These are phyloP conservation scores for Drosophila mettleri DNA, from an alignment of 2,888 invertebrate genomes.

Conservation along the genomic window DNA sequence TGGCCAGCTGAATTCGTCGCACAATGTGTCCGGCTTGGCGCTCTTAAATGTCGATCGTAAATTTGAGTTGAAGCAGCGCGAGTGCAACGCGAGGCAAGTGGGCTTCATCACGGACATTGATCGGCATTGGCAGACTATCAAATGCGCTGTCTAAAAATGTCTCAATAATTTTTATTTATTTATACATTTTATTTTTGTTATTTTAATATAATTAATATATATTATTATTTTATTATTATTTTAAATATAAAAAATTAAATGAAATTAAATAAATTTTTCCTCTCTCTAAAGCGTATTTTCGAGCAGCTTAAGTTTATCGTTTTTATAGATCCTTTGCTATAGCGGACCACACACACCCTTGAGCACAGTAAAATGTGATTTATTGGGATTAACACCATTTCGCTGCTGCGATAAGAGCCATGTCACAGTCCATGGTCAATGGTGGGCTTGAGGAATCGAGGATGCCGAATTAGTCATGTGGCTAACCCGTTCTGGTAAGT, in stretches of 20 bases:
- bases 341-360: background rate
- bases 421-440: background rate
- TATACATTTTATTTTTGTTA: too few relatives aligned
- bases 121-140: constrained; percentile 12
- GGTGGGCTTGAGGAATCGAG: constrained; percentile 1
- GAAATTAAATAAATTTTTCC: background rate
- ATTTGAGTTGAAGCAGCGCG: constrained; percentile 35
- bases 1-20: constrained; percentile 36
- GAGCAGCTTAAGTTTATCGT: background rate
- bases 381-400: constrained; percentile 4
- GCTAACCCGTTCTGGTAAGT: constrained; percentile 34
- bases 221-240: too few relatives aligned
- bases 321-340: background rate
- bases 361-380: background rate
- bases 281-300: background rate
- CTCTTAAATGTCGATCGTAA: constrained; percentile 55
- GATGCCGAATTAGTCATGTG: constrained; percentile 43
- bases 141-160: constrained; percentile 17
- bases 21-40: constrained; percentile 52
- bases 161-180: too few relatives aligned
- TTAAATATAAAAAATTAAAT: background rate
- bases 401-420: background rate
- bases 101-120: constrained; percentile 24
- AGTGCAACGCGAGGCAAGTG: constrained; percentile 34
- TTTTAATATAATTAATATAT: too few relatives aligned